A percentile compares a stretch with the other conserved stretches of the same genome.
Evolutionary conservation across 2,888 invertebrate species (phyloP).

Genomic region (Encarsia formosa): DNA sequence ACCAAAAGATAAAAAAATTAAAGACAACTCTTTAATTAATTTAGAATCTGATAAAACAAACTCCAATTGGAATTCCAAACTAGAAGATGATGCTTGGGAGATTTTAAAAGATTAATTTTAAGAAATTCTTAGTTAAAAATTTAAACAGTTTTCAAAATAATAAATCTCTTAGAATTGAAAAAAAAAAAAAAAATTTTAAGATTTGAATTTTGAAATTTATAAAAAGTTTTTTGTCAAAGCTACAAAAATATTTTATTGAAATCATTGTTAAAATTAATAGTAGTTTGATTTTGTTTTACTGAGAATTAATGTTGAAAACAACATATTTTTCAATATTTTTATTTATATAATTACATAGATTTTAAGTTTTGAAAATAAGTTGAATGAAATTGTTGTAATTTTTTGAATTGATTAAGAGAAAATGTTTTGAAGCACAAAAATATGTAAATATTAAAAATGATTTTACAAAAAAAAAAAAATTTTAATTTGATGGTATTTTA

Average conservation of each 20-base stretch:
- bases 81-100: slow-evolving; percentile 49
- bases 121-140: slow-evolving; percentile 27
- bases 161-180: no score
- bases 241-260: no score
- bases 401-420: no score
- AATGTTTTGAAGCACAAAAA: no score
- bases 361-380: no score
- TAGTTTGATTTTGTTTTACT: slow-evolving; percentile 2
- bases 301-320: neutral
- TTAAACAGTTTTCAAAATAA: slow-evolving; percentile 18
- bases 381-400: no score
- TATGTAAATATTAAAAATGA: no score
- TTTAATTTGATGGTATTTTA: no score
- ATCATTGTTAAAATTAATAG: neutral
- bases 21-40: slow-evolving; percentile 41
- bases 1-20: slow-evolving; percentile 34
- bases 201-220: slow-evolving; percentile 17
- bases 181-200: no score
- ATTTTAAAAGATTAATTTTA: slow-evolving; percentile 45
- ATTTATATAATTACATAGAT: slow-evolving; percentile 11
- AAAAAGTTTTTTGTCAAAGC: no score
- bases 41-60: slow-evolving; percentile 39
- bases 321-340: slow-evolving; percentile 17
- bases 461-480: no score
- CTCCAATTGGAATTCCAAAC: slow-evolving; percentile 42